phyloP scores from a whole-genome alignment of 1,140 invertebrate genomes.

The Rhopalosiphum maidis region DNA sequence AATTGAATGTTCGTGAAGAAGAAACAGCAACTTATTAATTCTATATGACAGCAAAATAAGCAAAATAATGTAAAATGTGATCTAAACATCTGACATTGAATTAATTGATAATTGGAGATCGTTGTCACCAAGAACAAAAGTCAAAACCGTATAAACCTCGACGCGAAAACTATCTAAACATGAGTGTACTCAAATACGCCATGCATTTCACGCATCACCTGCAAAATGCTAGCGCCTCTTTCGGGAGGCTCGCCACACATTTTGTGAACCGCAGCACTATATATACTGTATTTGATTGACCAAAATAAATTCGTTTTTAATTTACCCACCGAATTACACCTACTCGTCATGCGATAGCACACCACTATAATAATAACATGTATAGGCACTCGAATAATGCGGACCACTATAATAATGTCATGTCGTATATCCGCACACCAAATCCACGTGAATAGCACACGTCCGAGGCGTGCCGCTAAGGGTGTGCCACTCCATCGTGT shows the following conservation, averaged over 20 bases:
- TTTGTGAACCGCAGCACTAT: neutral
- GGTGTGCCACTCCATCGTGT: neutral
- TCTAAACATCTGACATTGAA: neutral
- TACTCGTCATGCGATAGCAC: neutral
- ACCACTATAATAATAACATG: neutral
- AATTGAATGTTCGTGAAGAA: neutral
- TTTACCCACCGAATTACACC: neutral
- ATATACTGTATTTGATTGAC: neutral
- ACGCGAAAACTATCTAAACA: neutral
- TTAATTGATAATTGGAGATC: neutral
- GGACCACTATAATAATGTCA: no score
- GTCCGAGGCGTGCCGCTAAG: neutral
- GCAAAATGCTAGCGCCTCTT: neutral
- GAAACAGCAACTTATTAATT: no score
- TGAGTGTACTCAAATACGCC: neutral
- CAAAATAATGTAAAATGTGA: neutral
- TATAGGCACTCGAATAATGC: neutral
- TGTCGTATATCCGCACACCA: neutral
- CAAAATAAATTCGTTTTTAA: neutral
- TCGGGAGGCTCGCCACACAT: no score
- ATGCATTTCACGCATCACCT: neutral
- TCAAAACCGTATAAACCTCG: neutral
- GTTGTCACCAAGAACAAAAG: neutral
- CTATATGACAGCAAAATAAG: no score
- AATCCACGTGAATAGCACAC: conserved; percentile 20